Evolutionary conservation across 1,140 invertebrate species (phyloP).

Genomic region (Cataglyphis hispanica): DNA sequence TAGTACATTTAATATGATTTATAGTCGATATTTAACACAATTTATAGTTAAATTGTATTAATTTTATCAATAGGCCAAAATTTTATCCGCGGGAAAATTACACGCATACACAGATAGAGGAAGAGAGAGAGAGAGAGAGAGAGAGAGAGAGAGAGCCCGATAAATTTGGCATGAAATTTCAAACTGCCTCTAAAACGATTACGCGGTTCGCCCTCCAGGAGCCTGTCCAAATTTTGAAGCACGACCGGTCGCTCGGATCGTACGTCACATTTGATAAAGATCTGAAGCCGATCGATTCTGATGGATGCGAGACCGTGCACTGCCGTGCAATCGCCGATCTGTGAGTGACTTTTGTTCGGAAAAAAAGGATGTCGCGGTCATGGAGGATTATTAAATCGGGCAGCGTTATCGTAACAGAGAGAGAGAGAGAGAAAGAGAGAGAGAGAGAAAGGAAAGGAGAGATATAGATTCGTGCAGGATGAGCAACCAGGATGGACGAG

Average conservation of each 20-base stretch:
- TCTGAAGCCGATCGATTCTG: conserved; percentile 43
- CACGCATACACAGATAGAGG: too few species aligned
- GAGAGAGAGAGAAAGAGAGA: not conserved
- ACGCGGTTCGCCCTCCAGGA: conserved; percentile 35
- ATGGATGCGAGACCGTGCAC: conserved; percentile 32
- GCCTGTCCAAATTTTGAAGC: conserved; percentile 53
- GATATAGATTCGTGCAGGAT: not conserved
- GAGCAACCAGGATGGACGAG: conserved; percentile 4
- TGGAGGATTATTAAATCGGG: conserved; percentile 67
- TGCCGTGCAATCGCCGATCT: not conserved
- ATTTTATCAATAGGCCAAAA: conserved; percentile 40
- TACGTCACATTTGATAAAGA: conserved; percentile 55
- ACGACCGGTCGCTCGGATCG: conserved; percentile 17
- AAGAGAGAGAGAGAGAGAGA: too few species aligned
- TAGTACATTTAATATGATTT: conserved; percentile 58
- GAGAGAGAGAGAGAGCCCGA: conserved; percentile 19
- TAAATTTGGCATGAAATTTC: conserved; percentile 73
- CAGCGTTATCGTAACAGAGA: conserved; percentile 50
- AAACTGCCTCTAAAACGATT: conserved; percentile 72
- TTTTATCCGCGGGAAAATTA: conserved; percentile 49
- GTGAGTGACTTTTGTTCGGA: conserved; percentile 58
- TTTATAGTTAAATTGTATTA: conserved; percentile 50
- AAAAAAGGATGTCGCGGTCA: conserved; percentile 48
- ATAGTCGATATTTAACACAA: conserved; percentile 58
- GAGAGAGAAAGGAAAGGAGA: not conserved